These are phyloP conservation scores for Brenthis ino DNA, from an alignment of 2,888 invertebrate species.

Conservation along the genomic window DNA sequence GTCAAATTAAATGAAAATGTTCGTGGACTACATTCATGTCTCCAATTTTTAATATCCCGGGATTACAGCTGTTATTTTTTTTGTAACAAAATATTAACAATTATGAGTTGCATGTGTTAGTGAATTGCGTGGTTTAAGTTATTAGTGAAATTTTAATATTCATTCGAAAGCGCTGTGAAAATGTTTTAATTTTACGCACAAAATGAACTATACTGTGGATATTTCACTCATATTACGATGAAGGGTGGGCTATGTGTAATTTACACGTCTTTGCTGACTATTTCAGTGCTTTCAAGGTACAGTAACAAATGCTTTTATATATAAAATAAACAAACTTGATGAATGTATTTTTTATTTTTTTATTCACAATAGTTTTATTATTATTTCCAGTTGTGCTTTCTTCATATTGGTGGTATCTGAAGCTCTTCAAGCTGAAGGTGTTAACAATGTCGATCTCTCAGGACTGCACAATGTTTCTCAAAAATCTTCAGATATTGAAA, in stretches of 20 bases:
- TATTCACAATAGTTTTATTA: constrained; percentile 2
- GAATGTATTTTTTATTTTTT: constrained; percentile 3
- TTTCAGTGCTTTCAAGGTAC: constrained; percentile 83
- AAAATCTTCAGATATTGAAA: constrained; percentile 51
- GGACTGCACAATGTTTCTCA: constrained; percentile 74
- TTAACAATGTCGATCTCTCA: constrained; percentile 63
- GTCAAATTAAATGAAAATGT: constrained; percentile 57
- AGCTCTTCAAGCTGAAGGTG: constrained; percentile 67
- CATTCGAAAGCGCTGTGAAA: constrained; percentile 54
- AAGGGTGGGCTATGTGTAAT: constrained; percentile 82
- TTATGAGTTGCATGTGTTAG: constrained; percentile 39
- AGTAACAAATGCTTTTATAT: constrained; percentile 24
- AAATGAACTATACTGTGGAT: constrained; percentile 78
- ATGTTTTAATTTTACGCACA: constrained; percentile 73
- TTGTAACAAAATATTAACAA: constrained; percentile 32
- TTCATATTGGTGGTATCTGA: constrained; percentile 84
- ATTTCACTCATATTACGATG: constrained; percentile 81
- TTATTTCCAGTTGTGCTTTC: constrained; percentile 77
- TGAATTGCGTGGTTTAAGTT: constrained; percentile 46
- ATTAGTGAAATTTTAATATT: constrained; percentile 48
- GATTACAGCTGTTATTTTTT: constrained; percentile 36
- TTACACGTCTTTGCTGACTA: constrained; percentile 83
- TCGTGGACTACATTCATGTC: constrained; percentile 44
- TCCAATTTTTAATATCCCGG: constrained; percentile 36
- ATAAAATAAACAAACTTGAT: neutral